Evolutionary conservation across 2,113 vertebrate species (phyloP).

Genomic region (Piliocolobus tephrosceles): DNA sequence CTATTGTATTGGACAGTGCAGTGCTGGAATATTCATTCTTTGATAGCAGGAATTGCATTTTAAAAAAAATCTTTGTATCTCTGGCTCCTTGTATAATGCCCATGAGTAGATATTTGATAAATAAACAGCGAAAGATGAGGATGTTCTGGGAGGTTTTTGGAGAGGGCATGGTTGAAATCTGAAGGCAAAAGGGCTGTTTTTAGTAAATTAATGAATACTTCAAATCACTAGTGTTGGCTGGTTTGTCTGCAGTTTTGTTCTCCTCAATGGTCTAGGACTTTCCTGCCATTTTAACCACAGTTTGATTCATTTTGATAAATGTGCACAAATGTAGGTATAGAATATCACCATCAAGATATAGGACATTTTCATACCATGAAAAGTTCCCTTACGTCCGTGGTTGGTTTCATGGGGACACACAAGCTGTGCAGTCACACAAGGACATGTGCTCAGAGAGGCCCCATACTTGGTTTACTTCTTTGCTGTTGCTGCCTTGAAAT

Average conservation of each 20-base stretch:
- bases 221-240: background rate
- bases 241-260: background rate
- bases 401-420: background rate
- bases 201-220: background rate
- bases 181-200: background rate
- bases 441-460: background rate
- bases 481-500: background rate
- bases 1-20: background rate
- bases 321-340: background rate
- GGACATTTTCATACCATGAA: background rate
- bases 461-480: background rate
- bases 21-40: background rate
- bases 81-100: background rate
- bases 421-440: accelerated
- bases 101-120: background rate
- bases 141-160: background rate
- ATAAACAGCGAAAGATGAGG: background rate
- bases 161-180: background rate
- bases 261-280: background rate
- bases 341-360: background rate
- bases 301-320: background rate
- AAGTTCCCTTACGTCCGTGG: background rate
- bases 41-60: background rate
- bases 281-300: background rate
- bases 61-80: background rate